Conservation (phyloP, 2,888 invertebrate genomes). For the Lasius fuliginosus region DNA sequence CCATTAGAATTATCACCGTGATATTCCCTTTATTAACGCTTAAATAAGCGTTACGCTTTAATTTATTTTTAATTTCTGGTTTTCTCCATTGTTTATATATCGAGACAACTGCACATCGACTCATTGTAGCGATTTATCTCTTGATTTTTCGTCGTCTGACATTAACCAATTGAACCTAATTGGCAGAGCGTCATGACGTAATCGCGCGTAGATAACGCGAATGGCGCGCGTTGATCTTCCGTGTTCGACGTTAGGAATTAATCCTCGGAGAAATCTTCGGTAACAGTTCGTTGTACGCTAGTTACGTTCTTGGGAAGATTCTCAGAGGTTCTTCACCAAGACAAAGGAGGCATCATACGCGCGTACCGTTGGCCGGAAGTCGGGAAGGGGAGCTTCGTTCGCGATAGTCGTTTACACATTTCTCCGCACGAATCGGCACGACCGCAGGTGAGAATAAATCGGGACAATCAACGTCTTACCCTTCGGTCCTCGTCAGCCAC, state of each 20-base stretch:
- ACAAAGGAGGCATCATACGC: conserved; percentile 80
- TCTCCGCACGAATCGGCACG: conserved; percentile 74
- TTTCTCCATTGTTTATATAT: conserved; percentile 32
- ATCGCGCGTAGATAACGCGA: conserved; percentile 23
- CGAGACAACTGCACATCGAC: neutral
- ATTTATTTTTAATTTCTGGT: conserved; percentile 43
- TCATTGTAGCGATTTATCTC: neutral
- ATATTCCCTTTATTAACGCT: neutral
- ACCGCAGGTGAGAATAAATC: conserved; percentile 70
- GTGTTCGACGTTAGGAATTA: conserved; percentile 44
- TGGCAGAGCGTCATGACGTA: conserved; percentile 21
- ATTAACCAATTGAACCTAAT: conserved; percentile 29
- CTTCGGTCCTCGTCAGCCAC: conserved; percentile 9
- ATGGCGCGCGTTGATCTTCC: conserved; percentile 50
- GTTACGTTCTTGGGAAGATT: conserved; percentile 84
- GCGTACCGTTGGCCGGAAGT: conserved; percentile 84
- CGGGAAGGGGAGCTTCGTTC: conserved; percentile 63
- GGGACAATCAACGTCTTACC: conserved; percentile 42
- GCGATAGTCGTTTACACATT: conserved; percentile 80
- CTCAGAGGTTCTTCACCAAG: conserved; percentile 80
- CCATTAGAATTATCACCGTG: neutral
- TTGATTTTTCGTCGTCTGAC: conserved; percentile 29
- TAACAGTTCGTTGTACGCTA: conserved; percentile 81
- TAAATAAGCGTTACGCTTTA: too few species aligned
- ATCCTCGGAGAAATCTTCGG: conserved; percentile 77